phyloP scores from a whole-genome alignment of 2,797 vertebrate genomes.

The Cirrhinus mrigala region DNA sequence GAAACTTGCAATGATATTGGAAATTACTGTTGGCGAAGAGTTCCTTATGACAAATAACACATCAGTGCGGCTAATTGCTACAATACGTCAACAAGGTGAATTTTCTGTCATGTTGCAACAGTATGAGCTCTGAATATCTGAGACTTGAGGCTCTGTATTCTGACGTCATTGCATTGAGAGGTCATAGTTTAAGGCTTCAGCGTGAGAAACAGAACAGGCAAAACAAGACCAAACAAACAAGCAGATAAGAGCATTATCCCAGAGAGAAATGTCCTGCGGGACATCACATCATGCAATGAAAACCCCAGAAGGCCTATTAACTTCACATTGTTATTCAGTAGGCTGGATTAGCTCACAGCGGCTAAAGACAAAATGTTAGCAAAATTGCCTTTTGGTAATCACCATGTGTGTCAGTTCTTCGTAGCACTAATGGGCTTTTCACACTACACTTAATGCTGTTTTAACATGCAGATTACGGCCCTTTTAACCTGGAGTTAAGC shows the following conservation, averaged over 20 bases:
- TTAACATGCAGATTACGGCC: not conserved
- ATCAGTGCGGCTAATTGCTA: conserved; percentile 18
- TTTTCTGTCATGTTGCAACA: not conserved
- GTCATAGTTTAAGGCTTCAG: conserved; percentile 64
- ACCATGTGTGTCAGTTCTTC: not conserved
- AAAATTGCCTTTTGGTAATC: not conserved
- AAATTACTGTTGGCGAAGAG: not conserved
- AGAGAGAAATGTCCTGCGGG: conserved; percentile 64
- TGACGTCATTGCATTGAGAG: conserved; percentile 51
- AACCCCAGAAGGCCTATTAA: conserved; percentile 6
- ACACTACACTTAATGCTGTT: not conserved
- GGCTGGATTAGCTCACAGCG: not conserved
- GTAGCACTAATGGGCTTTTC: conserved; percentile 16
- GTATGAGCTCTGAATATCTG: conserved; percentile 8
- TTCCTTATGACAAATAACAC: conserved; percentile 31
- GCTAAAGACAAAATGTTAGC: conserved; percentile 1
- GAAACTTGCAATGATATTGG: not conserved
- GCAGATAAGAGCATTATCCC: conserved; percentile 72
- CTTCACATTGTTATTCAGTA: conserved; percentile 10
- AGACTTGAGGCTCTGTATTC: not conserved
- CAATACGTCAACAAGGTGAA: conserved; percentile 19
- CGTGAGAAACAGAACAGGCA: conserved; percentile 69
- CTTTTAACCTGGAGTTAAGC: conserved; percentile 6
- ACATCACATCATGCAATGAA: not conserved
- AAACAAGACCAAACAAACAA: conserved; percentile 77